Percentiles rank a stretch among this genome's conserved stretches.
These are phyloP conservation scores for Tribolium madens DNA, from an alignment of 1,140 invertebrate genomes.

Conservation along the genomic window DNA sequence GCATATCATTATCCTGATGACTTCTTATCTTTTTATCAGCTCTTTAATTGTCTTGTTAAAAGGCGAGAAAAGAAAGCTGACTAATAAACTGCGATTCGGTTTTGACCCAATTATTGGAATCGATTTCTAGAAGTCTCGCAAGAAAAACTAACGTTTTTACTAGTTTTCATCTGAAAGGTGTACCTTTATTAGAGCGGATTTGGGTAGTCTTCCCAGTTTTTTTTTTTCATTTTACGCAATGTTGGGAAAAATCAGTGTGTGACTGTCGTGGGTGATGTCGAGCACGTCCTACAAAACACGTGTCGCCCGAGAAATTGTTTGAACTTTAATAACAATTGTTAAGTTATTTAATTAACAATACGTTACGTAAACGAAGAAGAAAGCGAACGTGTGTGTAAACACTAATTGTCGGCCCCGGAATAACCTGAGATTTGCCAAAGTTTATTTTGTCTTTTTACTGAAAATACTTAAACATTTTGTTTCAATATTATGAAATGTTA, in stretches of 20 bases:
- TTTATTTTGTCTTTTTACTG: slow-evolving; percentile 12
- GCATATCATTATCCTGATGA: slow-evolving; percentile 3
- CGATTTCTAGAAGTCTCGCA: neutral
- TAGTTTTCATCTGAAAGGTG: neutral
- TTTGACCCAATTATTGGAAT: neutral
- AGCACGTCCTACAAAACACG: neutral
- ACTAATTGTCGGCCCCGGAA: slow-evolving; percentile 11
- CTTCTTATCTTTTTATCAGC: slow-evolving; percentile 9
- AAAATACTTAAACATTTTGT: too few relatives aligned
- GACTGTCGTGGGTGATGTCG: neutral
- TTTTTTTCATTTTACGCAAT: neutral
- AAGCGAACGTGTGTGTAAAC: slow-evolving; percentile 14
- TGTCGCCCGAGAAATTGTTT: slow-evolving; percentile 15
- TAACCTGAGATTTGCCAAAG: neutral
- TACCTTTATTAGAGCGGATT: neutral
- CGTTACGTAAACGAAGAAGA: slow-evolving; percentile 11
- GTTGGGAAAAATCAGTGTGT: neutral
- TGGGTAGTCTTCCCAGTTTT: neutral
- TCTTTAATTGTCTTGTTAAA: neutral
- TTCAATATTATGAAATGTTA: too few relatives aligned
- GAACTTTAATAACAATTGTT: slow-evolving; percentile 15
- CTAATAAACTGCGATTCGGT: neutral
- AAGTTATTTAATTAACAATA: slow-evolving; percentile 26
- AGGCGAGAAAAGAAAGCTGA: slow-evolving; percentile 7
- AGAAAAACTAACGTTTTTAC: neutral